Evolutionary conservation across 1,140 invertebrate genomes (phyloP).

Genomic region (Drosophila miranda): DNA sequence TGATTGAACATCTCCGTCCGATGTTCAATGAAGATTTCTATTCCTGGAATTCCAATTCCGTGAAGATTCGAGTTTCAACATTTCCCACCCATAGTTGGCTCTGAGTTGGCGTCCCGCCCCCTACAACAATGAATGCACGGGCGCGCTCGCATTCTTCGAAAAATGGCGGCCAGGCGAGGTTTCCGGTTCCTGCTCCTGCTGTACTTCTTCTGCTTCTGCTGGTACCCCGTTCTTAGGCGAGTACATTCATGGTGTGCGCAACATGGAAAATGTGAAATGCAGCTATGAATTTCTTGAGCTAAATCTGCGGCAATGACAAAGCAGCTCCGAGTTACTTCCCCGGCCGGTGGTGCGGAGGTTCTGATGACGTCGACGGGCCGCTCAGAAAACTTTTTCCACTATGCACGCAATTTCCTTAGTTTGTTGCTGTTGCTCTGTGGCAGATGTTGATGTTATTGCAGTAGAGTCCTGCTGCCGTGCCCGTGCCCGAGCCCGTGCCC

Average conservation of each 20-base stretch:
- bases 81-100: neutral
- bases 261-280: slow-evolving; percentile 61
- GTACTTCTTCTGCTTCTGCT: slow-evolving; percentile 32
- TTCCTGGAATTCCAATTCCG: no score
- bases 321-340: slow-evolving; percentile 34
- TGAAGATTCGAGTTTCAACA: no score
- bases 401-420: slow-evolving; percentile 73
- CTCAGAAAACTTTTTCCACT: slow-evolving; percentile 41
- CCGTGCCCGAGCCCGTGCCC: neutral
- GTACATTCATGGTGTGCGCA: slow-evolving; percentile 31
- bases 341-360: slow-evolving; percentile 28
- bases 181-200: slow-evolving; percentile 19
- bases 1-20: no score
- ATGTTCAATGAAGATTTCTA: no score
- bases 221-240: no score
- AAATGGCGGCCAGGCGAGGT: slow-evolving; percentile 45
- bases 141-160: slow-evolving; percentile 38
- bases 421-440: slow-evolving; percentile 38
- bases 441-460: neutral
- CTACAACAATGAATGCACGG: slow-evolving; percentile 6
- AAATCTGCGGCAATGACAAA: slow-evolving; percentile 75
- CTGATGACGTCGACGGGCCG: slow-evolving; percentile 62
- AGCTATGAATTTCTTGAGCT: slow-evolving; percentile 77
- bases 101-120: neutral
- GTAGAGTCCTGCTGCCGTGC: slow-evolving; percentile 5